Evolutionary conservation across 1,140 invertebrate genomes (phyloP).

Genomic region (Hestina assimilis): DNA sequence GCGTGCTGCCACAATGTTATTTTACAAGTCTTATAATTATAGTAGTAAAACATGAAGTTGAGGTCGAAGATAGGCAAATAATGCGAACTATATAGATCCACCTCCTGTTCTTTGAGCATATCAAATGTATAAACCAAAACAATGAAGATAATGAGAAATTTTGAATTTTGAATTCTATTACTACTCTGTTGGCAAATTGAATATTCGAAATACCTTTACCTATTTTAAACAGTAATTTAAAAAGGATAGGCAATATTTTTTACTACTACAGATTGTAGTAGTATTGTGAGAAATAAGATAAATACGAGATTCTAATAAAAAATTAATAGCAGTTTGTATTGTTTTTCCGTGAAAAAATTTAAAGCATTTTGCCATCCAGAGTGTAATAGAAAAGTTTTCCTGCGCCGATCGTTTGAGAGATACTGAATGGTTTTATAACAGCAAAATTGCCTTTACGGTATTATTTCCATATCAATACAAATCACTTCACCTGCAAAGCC

Average conservation of each 20-base stretch:
- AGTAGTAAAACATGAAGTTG: conserved; percentile 6
- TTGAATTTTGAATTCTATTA: conserved; percentile 72
- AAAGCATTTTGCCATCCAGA: conserved; percentile 59
- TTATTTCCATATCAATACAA: not conserved
- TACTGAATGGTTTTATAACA: conserved; percentile 14
- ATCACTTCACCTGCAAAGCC: not conserved
- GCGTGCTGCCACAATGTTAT: conserved; percentile 17
- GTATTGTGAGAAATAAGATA: not conserved
- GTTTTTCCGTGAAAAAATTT: not conserved
- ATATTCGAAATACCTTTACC: no score
- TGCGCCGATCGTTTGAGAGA: conserved; percentile 54
- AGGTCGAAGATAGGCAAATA: conserved; percentile 14
- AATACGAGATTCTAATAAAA: no score
- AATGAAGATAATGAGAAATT: conserved; percentile 51
- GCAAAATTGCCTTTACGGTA: not conserved
- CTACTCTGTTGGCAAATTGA: conserved; percentile 59
- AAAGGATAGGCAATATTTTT: no score
- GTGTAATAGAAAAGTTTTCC: conserved; percentile 62
- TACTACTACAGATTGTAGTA: not conserved
- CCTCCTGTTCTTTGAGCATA: conserved; percentile 73
- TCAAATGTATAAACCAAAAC: conserved; percentile 64
- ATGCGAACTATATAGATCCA: conserved; percentile 42
- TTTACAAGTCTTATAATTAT: not conserved
- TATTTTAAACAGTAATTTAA: not conserved
- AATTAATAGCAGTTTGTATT: no score